A percentile compares a stretch with the other conserved stretches of the same genome.
phyloP scores from a whole-genome alignment of 1,140 invertebrate species.

The Chironomus tepperi region DNA sequence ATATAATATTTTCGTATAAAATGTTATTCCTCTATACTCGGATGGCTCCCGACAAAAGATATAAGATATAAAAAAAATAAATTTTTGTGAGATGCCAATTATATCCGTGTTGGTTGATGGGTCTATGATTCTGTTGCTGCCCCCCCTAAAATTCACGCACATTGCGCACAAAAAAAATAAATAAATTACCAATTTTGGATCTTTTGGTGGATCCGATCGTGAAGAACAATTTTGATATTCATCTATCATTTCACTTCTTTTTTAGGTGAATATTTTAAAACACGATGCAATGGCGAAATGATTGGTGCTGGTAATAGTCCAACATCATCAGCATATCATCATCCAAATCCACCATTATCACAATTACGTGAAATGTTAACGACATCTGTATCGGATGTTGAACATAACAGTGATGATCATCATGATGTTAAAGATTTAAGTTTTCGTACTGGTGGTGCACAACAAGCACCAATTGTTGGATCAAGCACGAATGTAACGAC shows the following conservation, averaged over 20 bases:
- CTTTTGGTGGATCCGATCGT: background rate
- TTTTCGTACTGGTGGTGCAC: conserved; percentile 37
- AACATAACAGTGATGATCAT: conserved; percentile 52
- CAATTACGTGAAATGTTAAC: conserved; percentile 38
- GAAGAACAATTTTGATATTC: background rate
- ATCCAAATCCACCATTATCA: conserved; percentile 37
- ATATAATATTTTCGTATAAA: no score
- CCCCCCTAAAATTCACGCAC: conserved; percentile 4
- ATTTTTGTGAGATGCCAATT: no score
- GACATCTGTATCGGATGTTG: conserved; percentile 33
- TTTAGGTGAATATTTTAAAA: conserved; percentile 47
- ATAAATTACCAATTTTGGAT: background rate
- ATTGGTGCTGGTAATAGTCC: conserved; percentile 37
- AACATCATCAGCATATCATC: conserved; percentile 36
- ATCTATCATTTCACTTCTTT: conserved; percentile 24
- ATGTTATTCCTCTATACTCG: background rate
- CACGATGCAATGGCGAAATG: conserved; percentile 41
- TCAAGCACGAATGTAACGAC: conserved; percentile 27
- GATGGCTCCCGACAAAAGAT: background rate
- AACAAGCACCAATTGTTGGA: conserved; percentile 29
- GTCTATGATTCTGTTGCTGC: background rate
- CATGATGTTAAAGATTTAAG: conserved; percentile 48
- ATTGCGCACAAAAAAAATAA: background rate
- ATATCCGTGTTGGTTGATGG: background rate
- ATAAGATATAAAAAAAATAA: background rate